Conservation (phyloP, 1,140 invertebrate species). For the Chrysoperla carnea region DNA sequence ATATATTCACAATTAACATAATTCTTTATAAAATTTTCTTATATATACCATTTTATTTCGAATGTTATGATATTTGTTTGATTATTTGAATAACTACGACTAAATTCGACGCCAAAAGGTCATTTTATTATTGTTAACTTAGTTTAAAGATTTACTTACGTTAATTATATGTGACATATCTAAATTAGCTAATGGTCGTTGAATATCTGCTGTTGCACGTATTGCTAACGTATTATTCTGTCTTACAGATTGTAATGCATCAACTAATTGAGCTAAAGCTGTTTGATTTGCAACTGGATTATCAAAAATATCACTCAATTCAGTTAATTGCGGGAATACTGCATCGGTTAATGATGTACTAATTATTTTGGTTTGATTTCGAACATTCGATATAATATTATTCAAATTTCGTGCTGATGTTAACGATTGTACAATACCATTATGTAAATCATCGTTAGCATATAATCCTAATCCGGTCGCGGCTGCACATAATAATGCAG, state of each 20-base stretch:
- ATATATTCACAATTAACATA: no score
- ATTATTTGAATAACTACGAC: no score
- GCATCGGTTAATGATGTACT: slow-evolving; percentile 41
- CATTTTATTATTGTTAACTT: no score
- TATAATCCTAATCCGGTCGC: slow-evolving; percentile 66
- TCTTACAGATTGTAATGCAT: slow-evolving; percentile 42
- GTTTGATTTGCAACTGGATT: slow-evolving; percentile 57
- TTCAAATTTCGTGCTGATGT: slow-evolving; percentile 62
- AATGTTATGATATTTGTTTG: no score
- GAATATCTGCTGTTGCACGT: slow-evolving; percentile 52
- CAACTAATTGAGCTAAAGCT: slow-evolving; percentile 40
- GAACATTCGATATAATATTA: slow-evolving; percentile 48
- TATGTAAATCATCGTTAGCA: slow-evolving; percentile 86
- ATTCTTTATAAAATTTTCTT: no score
- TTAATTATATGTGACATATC: slow-evolving; percentile 41
- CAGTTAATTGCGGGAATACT: slow-evolving; percentile 43
- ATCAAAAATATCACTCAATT: slow-evolving; percentile 53
- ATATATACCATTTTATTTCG: no score
- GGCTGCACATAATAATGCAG: slow-evolving; percentile 67
- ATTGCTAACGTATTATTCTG: slow-evolving; percentile 50
- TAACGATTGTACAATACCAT: slow-evolving; percentile 64
- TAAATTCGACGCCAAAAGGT: no score
- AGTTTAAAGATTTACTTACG: slow-evolving; percentile 22
- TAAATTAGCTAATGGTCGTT: slow-evolving; percentile 46
- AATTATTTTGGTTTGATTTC: slow-evolving; percentile 47